A percentile compares a stretch with the other conserved stretches of the same genome.
These are phyloP conservation scores for Toxotes chatareus DNA, from an alignment of 2,113 vertebrate genomes.

Conservation along the genomic window DNA sequence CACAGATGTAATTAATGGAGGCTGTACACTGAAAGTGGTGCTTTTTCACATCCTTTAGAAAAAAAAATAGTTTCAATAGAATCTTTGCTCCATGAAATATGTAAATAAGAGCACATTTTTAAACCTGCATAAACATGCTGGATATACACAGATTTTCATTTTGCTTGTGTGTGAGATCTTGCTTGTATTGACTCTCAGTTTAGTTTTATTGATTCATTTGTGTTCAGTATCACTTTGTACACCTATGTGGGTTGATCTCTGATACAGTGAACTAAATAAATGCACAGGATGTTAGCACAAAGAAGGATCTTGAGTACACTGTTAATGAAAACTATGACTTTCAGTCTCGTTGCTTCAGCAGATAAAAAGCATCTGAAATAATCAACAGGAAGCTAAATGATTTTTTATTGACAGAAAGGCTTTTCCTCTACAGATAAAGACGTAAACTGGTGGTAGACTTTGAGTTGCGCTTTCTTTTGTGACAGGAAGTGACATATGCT, in stretches of 20 bases:
- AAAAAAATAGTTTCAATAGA: not conserved
- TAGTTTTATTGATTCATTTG: not conserved
- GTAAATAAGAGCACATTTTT: slow-evolving; percentile 13
- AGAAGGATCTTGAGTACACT: not conserved
- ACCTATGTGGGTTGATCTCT: not conserved
- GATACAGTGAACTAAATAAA: not conserved
- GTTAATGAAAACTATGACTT: not conserved
- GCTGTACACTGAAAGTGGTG: slow-evolving; percentile 1
- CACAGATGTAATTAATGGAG: slow-evolving; percentile 59
- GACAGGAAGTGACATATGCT: slow-evolving; percentile 71
- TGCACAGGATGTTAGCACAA: not conserved
- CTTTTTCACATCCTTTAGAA: not conserved
- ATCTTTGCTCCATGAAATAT: not conserved
- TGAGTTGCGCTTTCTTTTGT: slow-evolving; percentile 26
- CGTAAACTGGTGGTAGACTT: not conserved
- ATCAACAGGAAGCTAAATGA: not conserved
- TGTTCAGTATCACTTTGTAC: not conserved
- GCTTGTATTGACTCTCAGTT: not conserved
- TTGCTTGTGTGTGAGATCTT: not conserved
- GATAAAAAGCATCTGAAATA: not conserved
- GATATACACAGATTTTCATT: not conserved
- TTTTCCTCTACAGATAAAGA: not conserved
- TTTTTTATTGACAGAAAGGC: not conserved
- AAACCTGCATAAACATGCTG: not conserved
- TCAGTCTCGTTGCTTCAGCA: not conserved